A percentile compares a stretch with the other conserved stretches of the same genome.
phyloP scores from a whole-genome alignment of 2,888 invertebrate species.

The Diarsia rubi region DNA sequence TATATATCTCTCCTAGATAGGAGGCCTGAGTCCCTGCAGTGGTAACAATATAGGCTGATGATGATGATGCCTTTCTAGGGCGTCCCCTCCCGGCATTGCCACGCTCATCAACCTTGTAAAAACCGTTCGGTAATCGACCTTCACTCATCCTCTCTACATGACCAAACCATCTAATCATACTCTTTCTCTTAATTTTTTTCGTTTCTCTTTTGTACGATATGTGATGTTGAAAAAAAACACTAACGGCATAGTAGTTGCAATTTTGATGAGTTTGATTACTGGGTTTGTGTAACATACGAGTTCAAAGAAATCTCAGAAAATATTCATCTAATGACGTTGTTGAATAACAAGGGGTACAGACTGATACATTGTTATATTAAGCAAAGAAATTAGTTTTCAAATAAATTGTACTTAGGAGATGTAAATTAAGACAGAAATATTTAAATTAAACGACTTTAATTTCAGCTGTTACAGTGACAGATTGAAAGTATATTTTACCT shows the following conservation, averaged over 20 bases:
- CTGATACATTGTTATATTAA: conserved; percentile 49
- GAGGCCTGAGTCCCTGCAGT: too few species aligned
- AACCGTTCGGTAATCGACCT: too few species aligned
- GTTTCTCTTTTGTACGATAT: background rate
- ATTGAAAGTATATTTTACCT: conserved; percentile 13
- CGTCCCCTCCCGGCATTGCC: too few species aligned
- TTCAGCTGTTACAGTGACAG: conserved; percentile 23
- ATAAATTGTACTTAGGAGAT: conserved; percentile 39
- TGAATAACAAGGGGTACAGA: conserved; percentile 35
- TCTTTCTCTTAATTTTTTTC: too few species aligned
- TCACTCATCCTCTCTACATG: too few species aligned
- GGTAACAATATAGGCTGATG: too few species aligned
- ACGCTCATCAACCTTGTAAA: too few species aligned
- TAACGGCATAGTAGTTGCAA: background rate
- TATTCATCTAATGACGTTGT: conserved; percentile 26
- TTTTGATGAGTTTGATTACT: conserved; percentile 10
- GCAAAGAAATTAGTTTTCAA: conserved; percentile 54
- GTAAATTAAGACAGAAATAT: conserved; percentile 52
- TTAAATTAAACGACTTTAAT: conserved; percentile 50
- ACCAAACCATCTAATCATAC: too few species aligned
- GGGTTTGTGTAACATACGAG: conserved; percentile 9
- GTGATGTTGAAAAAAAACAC: background rate
- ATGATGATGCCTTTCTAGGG: too few species aligned
- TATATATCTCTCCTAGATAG: too few species aligned
- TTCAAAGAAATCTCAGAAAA: conserved; percentile 34